These are phyloP conservation scores for Tragopan temminckii DNA, from an alignment of 2,797 vertebrate species.

Conservation along the genomic window DNA sequence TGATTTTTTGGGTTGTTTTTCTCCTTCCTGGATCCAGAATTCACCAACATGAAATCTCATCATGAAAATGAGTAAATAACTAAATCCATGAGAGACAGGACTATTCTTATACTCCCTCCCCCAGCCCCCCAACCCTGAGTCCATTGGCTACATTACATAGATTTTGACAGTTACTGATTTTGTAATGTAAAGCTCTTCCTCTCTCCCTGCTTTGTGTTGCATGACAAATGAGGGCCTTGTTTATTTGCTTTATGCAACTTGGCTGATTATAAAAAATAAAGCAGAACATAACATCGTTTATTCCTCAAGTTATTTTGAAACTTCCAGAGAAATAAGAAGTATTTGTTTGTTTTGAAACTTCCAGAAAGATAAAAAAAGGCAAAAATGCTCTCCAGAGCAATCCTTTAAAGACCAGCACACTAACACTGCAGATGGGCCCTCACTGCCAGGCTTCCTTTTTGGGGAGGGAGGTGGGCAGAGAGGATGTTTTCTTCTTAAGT, in stretches of 20 bases:
- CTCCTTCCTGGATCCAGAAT: background rate
- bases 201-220: background rate
- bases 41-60: background rate
- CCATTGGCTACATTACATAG: background rate
- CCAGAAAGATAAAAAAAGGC: conserved; percentile 46
- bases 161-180: background rate
- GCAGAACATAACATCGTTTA: background rate
- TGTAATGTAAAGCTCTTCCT: background rate
- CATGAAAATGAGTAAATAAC: background rate
- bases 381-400: conserved; percentile 54
- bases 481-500: conserved; percentile 67
- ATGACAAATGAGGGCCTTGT: background rate
- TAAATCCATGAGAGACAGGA: background rate
- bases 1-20: background rate
- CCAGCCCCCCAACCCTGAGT: background rate
- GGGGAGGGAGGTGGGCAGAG: conserved; percentile 24
- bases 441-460: conserved; percentile 56
- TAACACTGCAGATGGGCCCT: conserved; percentile 24
- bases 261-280: background rate
- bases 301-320: conserved; percentile 41
- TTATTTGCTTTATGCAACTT: conserved; percentile 9
- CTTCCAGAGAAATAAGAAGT: conserved; percentile 42
- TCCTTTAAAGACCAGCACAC: conserved; percentile 58
- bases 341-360: conserved; percentile 51
- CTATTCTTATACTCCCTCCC: background rate